Evolutionary conservation across 1,140 invertebrate genomes (phyloP).

Genomic region (Bombyx mandarina): DNA sequence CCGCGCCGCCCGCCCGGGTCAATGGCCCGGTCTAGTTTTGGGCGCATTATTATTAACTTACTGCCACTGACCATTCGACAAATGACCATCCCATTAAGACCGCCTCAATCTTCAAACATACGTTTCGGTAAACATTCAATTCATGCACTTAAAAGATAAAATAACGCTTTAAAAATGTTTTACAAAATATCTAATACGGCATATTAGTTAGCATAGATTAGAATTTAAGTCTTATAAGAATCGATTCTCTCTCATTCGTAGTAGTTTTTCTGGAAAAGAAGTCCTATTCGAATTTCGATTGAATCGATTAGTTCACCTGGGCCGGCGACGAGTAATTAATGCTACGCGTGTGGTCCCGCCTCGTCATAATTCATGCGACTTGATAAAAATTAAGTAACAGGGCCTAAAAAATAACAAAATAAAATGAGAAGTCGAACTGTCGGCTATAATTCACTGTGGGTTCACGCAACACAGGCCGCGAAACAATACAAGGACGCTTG

Average conservation of each 20-base stretch:
- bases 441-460: slow-evolving; percentile 58
- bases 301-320: no score
- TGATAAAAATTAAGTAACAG: slow-evolving; percentile 68
- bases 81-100: slow-evolving; percentile 23
- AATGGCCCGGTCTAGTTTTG: slow-evolving; percentile 65
- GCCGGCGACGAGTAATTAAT: slow-evolving; percentile 40
- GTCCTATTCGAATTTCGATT: no score
- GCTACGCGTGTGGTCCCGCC: slow-evolving; percentile 56
- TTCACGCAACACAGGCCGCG: slow-evolving; percentile 62
- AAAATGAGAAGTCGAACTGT: slow-evolving; percentile 59
- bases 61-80: slow-evolving; percentile 34
- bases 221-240: no score
- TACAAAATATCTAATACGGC: background rate
- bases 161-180: background rate
- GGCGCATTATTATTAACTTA: slow-evolving; percentile 64
- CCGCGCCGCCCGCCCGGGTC: slow-evolving; percentile 44
- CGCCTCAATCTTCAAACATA: slow-evolving; percentile 3
- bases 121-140: background rate
- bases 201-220: no score
- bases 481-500: slow-evolving; percentile 65
- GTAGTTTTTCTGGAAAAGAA: no score
- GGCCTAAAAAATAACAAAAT: slow-evolving; percentile 52
- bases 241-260: no score
- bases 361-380: slow-evolving; percentile 64
- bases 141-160: background rate